phyloP scores from a whole-genome alignment of 2,888 invertebrate species.

The Scaptomyza caliginosa region DNA sequence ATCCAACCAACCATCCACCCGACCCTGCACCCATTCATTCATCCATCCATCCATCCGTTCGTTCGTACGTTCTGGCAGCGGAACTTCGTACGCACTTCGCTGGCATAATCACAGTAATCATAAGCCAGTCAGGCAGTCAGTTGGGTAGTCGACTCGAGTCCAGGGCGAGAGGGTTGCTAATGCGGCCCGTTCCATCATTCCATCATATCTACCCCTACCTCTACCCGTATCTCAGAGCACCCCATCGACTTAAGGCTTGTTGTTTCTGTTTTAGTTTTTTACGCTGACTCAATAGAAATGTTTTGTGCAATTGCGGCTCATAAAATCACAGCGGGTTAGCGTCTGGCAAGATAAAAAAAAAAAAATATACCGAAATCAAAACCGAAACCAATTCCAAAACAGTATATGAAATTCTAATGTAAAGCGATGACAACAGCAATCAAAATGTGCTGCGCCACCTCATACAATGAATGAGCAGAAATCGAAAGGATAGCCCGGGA shows the following conservation, averaged over 20 bases:
- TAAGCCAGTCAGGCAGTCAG: constrained; percentile 50
- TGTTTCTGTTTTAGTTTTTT: constrained; percentile 50
- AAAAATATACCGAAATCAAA: constrained; percentile 4
- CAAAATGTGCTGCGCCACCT: constrained; percentile 44
- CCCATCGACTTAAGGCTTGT: constrained; percentile 36
- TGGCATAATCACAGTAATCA: constrained; percentile 74
- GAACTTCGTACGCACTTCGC: constrained; percentile 56
- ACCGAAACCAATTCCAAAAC: constrained; percentile 1
- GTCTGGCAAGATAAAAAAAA: constrained; percentile 66
- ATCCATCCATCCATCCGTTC: constrained; percentile 8
- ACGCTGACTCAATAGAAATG: constrained; percentile 81
- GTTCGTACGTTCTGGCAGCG: constrained; percentile 15
- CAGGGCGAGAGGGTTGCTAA: constrained; percentile 48
- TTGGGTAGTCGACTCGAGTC: constrained; percentile 14
- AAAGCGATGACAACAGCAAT: constrained; percentile 76
- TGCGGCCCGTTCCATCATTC: constrained; percentile 9
- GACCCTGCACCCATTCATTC: constrained; percentile 20
- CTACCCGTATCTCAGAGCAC: constrained; percentile 26
- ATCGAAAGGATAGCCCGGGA: constrained; percentile 31
- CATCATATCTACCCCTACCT: constrained; percentile 1
- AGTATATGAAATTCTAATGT: constrained; percentile 3
- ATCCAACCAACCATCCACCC: constrained; percentile 35
- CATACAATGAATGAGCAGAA: constrained; percentile 19
- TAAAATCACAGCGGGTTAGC: constrained; percentile 82
- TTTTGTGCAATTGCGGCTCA: constrained; percentile 83